Evolutionary conservation across 2,113 vertebrate species (phyloP).

Genomic region (Mus spicilegus): DNA sequence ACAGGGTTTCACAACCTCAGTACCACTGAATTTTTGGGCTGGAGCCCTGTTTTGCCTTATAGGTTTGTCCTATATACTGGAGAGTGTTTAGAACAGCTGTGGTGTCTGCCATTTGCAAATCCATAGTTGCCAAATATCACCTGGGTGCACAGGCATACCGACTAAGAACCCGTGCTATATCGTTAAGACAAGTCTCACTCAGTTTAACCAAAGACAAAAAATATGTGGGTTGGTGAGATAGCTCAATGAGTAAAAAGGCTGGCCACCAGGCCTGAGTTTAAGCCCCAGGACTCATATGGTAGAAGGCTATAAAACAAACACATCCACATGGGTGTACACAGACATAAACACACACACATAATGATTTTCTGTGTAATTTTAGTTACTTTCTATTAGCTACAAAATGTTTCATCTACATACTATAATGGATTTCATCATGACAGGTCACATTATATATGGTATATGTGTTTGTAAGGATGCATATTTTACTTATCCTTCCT

Average conservation of each 20-base stretch:
- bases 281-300: not conserved
- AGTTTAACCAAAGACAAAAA: not conserved
- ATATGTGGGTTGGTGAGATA: not conserved
- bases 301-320: not conserved
- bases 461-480: not conserved
- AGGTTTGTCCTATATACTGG: too few relatives aligned
- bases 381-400: not conserved
- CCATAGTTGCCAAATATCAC: not conserved
- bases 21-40: not conserved
- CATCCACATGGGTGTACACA: not conserved
- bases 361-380: not conserved
- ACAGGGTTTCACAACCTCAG: not conserved
- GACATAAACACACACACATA: not conserved
- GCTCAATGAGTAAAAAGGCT: not conserved
- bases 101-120: not conserved
- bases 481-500: not conserved
- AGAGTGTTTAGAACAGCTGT: not conserved
- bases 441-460: not conserved
- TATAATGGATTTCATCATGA: not conserved
- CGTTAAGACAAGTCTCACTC: not conserved
- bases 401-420: not conserved
- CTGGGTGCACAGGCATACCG: not conserved
- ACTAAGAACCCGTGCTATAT: not conserved
- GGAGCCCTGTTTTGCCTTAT: not conserved
- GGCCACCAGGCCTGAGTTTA: not conserved